These are phyloP conservation scores for Drosophila elegans DNA, from an alignment of 1,140 invertebrate genomes.

Conservation along the genomic window DNA sequence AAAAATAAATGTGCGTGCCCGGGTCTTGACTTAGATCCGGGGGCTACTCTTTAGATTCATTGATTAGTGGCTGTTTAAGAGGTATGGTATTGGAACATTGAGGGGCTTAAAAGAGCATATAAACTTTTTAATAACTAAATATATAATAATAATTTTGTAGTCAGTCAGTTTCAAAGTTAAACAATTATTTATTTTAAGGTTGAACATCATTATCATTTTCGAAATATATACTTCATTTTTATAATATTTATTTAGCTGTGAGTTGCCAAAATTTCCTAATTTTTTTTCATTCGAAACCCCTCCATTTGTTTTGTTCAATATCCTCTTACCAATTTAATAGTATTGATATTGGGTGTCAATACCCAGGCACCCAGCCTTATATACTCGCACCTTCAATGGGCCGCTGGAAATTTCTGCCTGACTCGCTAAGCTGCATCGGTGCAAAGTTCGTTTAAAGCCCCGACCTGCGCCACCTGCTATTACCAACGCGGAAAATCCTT, in stretches of 20 bases:
- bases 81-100: conserved; percentile 7
- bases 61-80: conserved; percentile 35
- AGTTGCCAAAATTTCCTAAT: too few relatives aligned
- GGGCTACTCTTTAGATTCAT: conserved; percentile 31
- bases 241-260: too few relatives aligned
- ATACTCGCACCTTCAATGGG: conserved; percentile 3
- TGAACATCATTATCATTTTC: too few relatives aligned
- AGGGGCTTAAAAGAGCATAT: neutral
- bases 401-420: conserved; percentile 9
- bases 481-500: conserved; percentile 33
- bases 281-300: too few relatives aligned
- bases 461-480: conserved; percentile 43
- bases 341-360: conserved; percentile 6
- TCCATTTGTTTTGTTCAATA: too few relatives aligned
- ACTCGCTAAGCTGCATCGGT: conserved; percentile 45
- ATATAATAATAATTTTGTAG: too few relatives aligned
- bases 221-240: too few relatives aligned
- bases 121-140: too few relatives aligned
- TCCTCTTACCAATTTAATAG: too few relatives aligned
- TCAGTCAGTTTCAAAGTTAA: too few relatives aligned
- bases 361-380: conserved; percentile 5
- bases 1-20: conserved; percentile 24
- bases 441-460: conserved; percentile 55
- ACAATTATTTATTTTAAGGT: too few relatives aligned
- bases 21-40: conserved; percentile 15